Conservation (phyloP, 2,113 vertebrate species). For the Danio rerio region DNA sequence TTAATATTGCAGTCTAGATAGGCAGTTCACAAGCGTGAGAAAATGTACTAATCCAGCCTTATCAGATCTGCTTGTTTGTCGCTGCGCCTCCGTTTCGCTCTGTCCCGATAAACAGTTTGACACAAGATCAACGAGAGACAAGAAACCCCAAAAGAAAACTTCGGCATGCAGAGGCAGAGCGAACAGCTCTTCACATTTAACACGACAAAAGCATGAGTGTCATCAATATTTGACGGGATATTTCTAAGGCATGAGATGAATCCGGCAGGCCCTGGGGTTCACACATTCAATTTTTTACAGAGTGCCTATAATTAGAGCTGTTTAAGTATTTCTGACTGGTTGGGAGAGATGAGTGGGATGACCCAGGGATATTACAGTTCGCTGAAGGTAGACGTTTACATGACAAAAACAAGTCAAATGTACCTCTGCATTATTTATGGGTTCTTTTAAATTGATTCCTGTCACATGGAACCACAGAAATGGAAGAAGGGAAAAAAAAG, state of each 20-base stretch:
- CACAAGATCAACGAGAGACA: background rate
- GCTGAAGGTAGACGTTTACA: too few species aligned
- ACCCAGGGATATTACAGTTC: background rate
- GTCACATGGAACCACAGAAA: too few species aligned
- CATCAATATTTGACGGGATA: conserved; percentile 3
- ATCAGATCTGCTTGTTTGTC: conserved; percentile 26
- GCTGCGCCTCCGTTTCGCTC: conserved; percentile 14
- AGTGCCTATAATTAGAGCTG: background rate
- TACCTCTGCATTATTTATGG: too few species aligned
- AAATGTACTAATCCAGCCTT: conserved; percentile 43
- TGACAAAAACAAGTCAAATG: too few species aligned
- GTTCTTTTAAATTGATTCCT: too few species aligned
- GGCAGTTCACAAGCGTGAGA: background rate
- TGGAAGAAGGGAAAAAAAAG: too few species aligned
- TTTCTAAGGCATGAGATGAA: background rate
- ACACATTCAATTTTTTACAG: background rate
- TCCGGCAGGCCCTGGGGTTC: background rate
- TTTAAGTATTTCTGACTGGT: background rate
- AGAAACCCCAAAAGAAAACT: background rate
- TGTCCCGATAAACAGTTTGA: conserved; percentile 33
- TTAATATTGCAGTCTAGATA: conserved; percentile 7
- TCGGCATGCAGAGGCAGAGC: background rate
- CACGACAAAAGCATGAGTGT: conserved; percentile 1
- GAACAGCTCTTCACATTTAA: conserved; percentile 7
- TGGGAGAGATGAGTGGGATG: background rate